Evolutionary conservation across 2,888 invertebrate genomes (phyloP), one percentile per base, ranked within the genome.

Genomic region (Anoplius nigerrimus): DNA sequence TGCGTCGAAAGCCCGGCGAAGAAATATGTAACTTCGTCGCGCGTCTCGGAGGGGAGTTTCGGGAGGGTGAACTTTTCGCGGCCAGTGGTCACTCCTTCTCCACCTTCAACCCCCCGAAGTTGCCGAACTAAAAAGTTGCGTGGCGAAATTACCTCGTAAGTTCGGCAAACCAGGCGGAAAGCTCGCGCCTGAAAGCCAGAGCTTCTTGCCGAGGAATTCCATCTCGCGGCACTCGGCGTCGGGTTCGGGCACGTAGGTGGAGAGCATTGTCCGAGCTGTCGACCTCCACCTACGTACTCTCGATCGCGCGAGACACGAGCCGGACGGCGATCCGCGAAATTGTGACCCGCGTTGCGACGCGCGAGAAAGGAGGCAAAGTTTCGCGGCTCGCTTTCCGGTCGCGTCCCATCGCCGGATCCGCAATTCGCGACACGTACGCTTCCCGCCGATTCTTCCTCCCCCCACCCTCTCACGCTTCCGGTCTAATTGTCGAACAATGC

Each of bases 111-210:
- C 70, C 75, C 75, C 18, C 34, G 63, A 64, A 72, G 64, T 72
- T 65, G 68, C n/a, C 66, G 70, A 76, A 66, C 66, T 72, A 61
- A 64, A 72, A 78, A 78, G 72, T 78, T 79, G 72, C 74, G 74
- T 75, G 65, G 69, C 66, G 69, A 73, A 69, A 79, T 79, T 79
- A 74, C 72, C 72, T 74, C 79, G 76, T 75, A 75, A 71, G 74
- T 74, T 68, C 71, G 63, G 76, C n/a, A n/a, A n/a, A 51, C 75
- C 43, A 68, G 66, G 66, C 65, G 65, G 46, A 63, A 53, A 46
- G 22, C 21, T 21, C 20, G 20, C 51, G 24, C 46, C 21, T 43
- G 54, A 55, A 34, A 45, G 48, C 48, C n/a, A 48, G 13, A 6
- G 8, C 6, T 42, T 48, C 16, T n/a, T 18, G n/a, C 5, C 48